Conservation (phyloP, 2,113 vertebrate genomes). For the Abramis brama region DNA sequence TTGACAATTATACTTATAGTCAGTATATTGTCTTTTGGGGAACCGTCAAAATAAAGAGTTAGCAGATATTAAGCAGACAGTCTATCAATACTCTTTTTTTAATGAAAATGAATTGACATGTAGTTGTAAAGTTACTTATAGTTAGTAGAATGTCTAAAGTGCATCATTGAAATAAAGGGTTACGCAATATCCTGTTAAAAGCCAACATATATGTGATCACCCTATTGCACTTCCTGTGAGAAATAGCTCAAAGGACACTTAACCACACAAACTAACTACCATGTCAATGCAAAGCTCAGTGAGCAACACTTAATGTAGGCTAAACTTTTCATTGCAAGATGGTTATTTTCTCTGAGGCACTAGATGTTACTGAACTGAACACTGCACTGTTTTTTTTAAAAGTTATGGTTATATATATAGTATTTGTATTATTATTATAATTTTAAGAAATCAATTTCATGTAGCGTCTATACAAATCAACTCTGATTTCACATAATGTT, state of each 20-base stretch:
- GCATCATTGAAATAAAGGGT: no score
- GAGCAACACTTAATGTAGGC: not conserved
- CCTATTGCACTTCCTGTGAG: not conserved
- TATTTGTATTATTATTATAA: no score
- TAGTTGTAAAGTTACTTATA: no score
- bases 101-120: no score
- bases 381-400: not conserved
- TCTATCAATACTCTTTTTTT: no score
- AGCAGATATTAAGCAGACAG: no score
- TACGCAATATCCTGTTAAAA: not conserved
- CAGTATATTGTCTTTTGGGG: no score
- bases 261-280: not conserved
- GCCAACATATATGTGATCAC: not conserved
- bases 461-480: not conserved
- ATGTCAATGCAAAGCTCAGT: not conserved
- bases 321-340: not conserved
- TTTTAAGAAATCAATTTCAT: no score
- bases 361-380: not conserved
- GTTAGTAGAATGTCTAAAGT: no score
- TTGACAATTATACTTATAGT: no score
- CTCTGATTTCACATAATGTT: not conserved
- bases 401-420: no score
- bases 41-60: no score
- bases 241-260: not conserved
- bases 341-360: not conserved